Conservation (phyloP, 2,113 vertebrate species). For the Tetraodon nigroviridis region DNA sequence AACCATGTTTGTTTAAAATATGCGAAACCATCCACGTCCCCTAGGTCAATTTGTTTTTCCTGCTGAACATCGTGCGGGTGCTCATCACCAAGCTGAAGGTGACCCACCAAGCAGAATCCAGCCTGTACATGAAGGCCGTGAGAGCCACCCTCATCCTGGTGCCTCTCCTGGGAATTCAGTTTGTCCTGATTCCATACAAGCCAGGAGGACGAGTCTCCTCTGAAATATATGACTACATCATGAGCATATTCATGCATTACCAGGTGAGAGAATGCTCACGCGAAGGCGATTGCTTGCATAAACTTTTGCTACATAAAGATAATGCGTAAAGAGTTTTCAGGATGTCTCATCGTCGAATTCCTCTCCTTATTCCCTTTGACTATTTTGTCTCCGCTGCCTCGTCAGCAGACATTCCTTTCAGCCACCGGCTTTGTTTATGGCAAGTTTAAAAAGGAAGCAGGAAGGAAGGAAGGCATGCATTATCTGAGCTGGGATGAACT, state of each 20-base stretch:
- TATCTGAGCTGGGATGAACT: constrained; percentile 28
- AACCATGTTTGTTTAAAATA: no score
- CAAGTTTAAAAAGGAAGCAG: constrained; percentile 27
- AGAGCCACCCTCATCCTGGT: constrained; percentile 94
- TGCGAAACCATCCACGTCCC: not conserved
- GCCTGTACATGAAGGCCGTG: constrained; percentile 98
- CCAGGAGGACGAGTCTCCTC: constrained; percentile 81
- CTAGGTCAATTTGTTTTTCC: constrained; percentile 95
- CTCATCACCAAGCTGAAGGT: constrained; percentile 98
- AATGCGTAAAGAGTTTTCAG: not conserved
- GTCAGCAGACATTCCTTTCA: constrained; percentile 1
- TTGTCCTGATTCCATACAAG: constrained; percentile 89
- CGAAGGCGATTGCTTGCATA: no score
- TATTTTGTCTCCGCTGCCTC: no score
- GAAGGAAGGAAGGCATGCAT: constrained; percentile 58
- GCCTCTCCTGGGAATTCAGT: constrained; percentile 92
- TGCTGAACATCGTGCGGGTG: constrained; percentile 94
- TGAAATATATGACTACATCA: constrained; percentile 94
- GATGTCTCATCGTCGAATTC: not conserved
- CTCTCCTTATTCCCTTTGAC: not conserved
- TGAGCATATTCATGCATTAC: constrained; percentile 93
- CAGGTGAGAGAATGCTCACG: constrained; percentile 33
- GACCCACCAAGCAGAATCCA: constrained; percentile 93
- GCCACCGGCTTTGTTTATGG: constrained; percentile 34
- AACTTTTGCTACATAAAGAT: not conserved